Base-by-base conservation (phyloP, 2,888 invertebrate genomes). In the Acutogordius australiensis region DNA sequence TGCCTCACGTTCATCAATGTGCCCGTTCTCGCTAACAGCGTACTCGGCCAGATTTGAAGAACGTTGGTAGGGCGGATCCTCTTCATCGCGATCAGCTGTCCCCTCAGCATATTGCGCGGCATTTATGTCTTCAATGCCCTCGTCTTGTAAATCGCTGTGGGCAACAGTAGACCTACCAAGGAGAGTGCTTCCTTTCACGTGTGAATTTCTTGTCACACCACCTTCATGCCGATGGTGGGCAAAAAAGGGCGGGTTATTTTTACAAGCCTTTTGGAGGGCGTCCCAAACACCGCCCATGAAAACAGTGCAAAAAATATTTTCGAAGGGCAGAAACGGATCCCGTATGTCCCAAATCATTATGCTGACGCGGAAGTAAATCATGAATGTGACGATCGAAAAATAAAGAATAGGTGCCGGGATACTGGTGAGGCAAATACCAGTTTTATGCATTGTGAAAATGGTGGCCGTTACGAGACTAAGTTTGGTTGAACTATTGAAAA, bases 201-300 rank as follows among this genome's bases (percentile, higher is more conserved):
- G n/a, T n/a, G n/a, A n/a, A n/a, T n/a, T n/a, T n/a, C n/a, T n/a
- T n/a, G n/a, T n/a, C n/a, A n/a, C n/a, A 37, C 37, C 37, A 18
- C 18, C 37, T 37, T 37, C 18, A 18, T 37, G 37, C 18, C 37
- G 37, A 18, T 37, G 37, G 37, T 18, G 8, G 37, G 37, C n/a
- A n/a, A n/a, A n/a, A n/a, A n/a, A n/a, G n/a, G n/a, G n/a, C n/a
- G n/a, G n/a, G n/a, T n/a, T 37, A 13, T 37, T 37, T 37, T 37
- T 37, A 8, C 8, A 18, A 18, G 37, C 37, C 18, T 37, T 37
- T 37, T 37, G 37, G 37, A 37, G 37, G 8, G 88, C 87, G 74
- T 99, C 97, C 84, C 90, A 91, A 70, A 97, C 83, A 61, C 97
- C 97, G 45, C 97, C 97, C 73, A 97, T 79, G 76, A 87, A 87